Percentiles rank a stretch among this genome's conserved stretches.
phyloP scores from a whole-genome alignment of 2,888 invertebrate species.

The Protodeltote pygarga region DNA sequence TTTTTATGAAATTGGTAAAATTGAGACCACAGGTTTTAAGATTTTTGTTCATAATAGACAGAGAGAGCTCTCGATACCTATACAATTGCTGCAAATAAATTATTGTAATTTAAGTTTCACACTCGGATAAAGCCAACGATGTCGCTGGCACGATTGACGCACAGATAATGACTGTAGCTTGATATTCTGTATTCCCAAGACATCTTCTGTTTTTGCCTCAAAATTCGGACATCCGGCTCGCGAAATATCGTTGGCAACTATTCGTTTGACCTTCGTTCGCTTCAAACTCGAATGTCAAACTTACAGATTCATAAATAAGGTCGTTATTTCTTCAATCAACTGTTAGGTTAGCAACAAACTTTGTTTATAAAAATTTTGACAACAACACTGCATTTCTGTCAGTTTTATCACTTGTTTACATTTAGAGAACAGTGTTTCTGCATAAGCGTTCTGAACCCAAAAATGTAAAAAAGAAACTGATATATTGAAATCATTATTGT shows the following conservation, averaged over 20 bases:
- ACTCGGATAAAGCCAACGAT: conserved; percentile 1
- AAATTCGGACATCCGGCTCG: conserved; percentile 47
- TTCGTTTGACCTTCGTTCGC: conserved; percentile 42
- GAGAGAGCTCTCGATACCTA: too few species aligned
- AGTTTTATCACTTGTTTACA: conserved; percentile 39
- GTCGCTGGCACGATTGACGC: not conserved
- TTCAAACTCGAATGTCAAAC: conserved; percentile 27
- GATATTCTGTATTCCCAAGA: conserved; percentile 19
- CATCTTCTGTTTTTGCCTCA: conserved; percentile 33
- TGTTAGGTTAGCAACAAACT: conserved; percentile 9
- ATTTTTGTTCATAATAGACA: too few species aligned
- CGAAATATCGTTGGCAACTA: conserved; percentile 41
- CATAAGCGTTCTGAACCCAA: too few species aligned
- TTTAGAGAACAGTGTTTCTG: conserved; percentile 26
- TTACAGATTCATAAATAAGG: conserved; percentile 24
- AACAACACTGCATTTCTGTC: conserved; percentile 24
- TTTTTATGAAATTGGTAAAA: not conserved
- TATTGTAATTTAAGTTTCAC: too few species aligned
- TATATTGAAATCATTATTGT: too few species aligned
- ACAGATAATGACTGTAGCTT: too few species aligned
- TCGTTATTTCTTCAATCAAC: conserved; percentile 16
- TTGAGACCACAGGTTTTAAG: not conserved
- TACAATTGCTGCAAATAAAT: too few species aligned
- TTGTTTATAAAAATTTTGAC: conserved; percentile 9
- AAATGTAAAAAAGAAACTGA: too few species aligned